Percentiles rank a stretch among this genome's conserved stretches.
Evolutionary conservation across 2,113 vertebrate genomes (phyloP).

Genomic region (Cephalopterus ornatus): DNA sequence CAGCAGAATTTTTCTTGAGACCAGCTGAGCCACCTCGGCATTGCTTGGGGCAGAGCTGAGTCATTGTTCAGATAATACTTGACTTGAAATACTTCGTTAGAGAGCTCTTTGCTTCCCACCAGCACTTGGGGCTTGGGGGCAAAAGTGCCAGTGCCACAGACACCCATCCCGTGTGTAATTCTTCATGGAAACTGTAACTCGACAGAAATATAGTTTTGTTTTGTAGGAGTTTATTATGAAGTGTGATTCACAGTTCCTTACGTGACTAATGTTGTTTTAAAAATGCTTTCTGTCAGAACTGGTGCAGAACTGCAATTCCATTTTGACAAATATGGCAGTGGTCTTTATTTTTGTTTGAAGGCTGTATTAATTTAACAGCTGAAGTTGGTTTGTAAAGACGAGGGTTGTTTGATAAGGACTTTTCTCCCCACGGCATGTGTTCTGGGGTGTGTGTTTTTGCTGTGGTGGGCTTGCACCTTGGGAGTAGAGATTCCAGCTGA

Average conservation of each 20-base stretch:
- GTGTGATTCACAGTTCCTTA: constrained; percentile 47
- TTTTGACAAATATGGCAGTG: constrained; percentile 43
- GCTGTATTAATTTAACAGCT: constrained; percentile 44
- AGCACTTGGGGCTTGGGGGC: not conserved
- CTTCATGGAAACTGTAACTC: constrained; percentile 18
- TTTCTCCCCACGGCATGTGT: constrained; percentile 17
- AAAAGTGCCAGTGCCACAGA: not conserved
- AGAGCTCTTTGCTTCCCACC: not conserved
- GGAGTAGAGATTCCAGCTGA: constrained; percentile 76
- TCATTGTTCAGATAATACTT: not conserved
- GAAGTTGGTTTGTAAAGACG: constrained; percentile 42
- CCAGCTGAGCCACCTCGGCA: not conserved
- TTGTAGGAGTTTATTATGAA: not conserved
- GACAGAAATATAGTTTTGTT: not conserved
- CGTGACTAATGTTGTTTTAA: constrained; percentile 21
- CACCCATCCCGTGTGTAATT: not conserved
- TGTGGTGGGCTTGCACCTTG: constrained; percentile 59
- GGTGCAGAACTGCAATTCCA: constrained; percentile 38
- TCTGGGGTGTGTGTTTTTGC: constrained; percentile 60
- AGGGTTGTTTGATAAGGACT: constrained; percentile 49
- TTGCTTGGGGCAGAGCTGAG: not conserved
- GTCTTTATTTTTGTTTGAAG: constrained; percentile 66
- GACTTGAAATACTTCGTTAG: not conserved
- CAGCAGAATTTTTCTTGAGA: not conserved
- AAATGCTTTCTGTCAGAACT: constrained; percentile 53